Evolutionary conservation across 1,140 invertebrate genomes (phyloP), one percentile per base, ranked within the genome.

Genomic region (Dryas iulia): DNA sequence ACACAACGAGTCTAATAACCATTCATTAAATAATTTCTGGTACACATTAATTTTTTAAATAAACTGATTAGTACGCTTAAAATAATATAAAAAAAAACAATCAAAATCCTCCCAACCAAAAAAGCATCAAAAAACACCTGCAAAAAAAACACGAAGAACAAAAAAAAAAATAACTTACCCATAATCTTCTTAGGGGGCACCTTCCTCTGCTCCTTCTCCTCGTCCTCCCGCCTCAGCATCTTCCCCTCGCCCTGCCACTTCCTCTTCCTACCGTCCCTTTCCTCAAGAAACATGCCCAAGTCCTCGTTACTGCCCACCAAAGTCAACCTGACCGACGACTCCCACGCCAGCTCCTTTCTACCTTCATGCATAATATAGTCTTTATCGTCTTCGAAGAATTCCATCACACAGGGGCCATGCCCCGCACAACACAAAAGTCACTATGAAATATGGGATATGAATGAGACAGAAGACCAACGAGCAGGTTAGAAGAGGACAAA

Each of bases 401-500:
- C 86, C 87, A 91, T 88, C 70, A 89, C 87, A 82, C 31, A 25
- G 67, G 75, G 76, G 81, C 81, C 88, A 87, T 85, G 60, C 68
- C 83, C 73, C 68, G 69, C 76, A 82, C 79, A 72, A 76, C 79
- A 86, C 81, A 73, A 76, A 74, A 80, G 83, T 85, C 81, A 83
- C 77, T 86, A 86, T 86, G 83, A 84, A n/a, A 18, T 47, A 79
- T 66, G 74, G 83, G 84, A 79, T 59, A 58, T 68, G 72, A n/a
- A 85, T 83, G 79, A 84, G 69, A 67, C 70, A 79, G 7, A 18
- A 54, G 28, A 18, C 26, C 11, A 10, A 26, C 69, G 59, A 72
- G 2, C 76, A 83, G 93, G 91, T 95, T 96, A 96, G 92, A 96
- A 96, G 91, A 96, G 94, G 60, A 96, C 96, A 86, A 96, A 96